phyloP scores from a whole-genome alignment of 2,113 vertebrate species.

The Balaeniceps rex region DNA sequence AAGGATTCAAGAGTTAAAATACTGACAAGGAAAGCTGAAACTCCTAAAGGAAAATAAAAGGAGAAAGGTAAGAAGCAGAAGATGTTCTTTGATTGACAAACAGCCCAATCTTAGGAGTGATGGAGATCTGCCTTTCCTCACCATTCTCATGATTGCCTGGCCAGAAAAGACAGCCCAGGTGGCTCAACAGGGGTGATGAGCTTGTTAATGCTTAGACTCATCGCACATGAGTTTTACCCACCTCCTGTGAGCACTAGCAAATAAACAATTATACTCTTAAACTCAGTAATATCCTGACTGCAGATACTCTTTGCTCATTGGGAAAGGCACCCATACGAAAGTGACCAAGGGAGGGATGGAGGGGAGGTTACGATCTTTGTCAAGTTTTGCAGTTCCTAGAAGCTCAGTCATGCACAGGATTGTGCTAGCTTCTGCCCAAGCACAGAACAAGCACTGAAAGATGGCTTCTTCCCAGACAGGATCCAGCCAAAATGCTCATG shows the following conservation, averaged over 20 bases:
- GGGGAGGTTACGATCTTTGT: background rate
- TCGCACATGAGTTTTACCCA: background rate
- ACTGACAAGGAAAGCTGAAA: background rate
- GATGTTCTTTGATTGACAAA: background rate
- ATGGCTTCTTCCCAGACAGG: background rate
- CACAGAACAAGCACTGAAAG: background rate
- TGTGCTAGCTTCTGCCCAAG: background rate
- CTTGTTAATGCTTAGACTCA: background rate
- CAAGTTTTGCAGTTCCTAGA: background rate
- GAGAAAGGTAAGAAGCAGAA: background rate
- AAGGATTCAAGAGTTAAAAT: background rate
- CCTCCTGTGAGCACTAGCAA: background rate
- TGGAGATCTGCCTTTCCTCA: background rate
- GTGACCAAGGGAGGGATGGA: background rate
- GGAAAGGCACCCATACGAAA: background rate
- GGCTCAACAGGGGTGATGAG: rapidly evolving
- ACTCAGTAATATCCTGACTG: background rate
- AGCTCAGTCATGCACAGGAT: background rate
- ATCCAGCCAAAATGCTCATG: background rate
- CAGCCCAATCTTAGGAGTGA: background rate
- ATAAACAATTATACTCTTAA: background rate
- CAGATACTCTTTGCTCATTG: background rate
- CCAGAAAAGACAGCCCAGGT: background rate
- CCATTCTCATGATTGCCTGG: background rate
- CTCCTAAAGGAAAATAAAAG: background rate